Evolutionary conservation across 2,888 invertebrate genomes (phyloP).

Genomic region (Lithophane ornitopus): DNA sequence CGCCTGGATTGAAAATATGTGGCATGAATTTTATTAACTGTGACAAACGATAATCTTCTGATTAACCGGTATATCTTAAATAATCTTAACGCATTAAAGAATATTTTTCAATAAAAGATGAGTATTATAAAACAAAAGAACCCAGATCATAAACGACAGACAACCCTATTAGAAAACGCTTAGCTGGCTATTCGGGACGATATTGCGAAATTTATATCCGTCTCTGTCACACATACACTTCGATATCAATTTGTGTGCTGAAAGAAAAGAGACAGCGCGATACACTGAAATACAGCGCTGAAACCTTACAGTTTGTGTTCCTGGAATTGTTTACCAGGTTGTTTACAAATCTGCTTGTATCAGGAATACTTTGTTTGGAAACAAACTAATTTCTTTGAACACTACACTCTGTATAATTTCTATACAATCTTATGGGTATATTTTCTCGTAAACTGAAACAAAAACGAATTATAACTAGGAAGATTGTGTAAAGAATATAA

Average conservation of each 20-base stretch:
- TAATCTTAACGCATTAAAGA: not conserved
- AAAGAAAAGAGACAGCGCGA: conserved; percentile 73
- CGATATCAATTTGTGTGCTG: conserved; percentile 77
- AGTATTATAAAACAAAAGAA: conserved; percentile 18
- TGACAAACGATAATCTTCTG: conserved; percentile 16
- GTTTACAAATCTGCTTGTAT: conserved; percentile 52
- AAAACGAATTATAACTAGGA: not conserved
- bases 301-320: conserved; percentile 54
- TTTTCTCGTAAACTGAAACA: not conserved
- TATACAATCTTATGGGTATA: not conserved
- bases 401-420: not conserved
- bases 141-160: conserved; percentile 59
- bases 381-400: conserved; percentile 21
- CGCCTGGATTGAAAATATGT: conserved; percentile 30
- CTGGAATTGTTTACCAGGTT: conserved; percentile 45
- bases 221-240: conserved; percentile 78
- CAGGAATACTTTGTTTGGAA: conserved; percentile 36
- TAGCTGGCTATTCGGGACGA: conserved; percentile 70
- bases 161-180: conserved; percentile 78
- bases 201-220: conserved; percentile 78
- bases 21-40: conserved; percentile 5
- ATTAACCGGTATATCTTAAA: not conserved
- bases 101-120: not conserved
- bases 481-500: not conserved
- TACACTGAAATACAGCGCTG: conserved; percentile 68